A percentile compares a stretch with the other conserved stretches of the same genome.
Evolutionary conservation across 2,113 vertebrate genomes (phyloP).

Genomic region (Sinocyclocheilus maitianheensis): DNA sequence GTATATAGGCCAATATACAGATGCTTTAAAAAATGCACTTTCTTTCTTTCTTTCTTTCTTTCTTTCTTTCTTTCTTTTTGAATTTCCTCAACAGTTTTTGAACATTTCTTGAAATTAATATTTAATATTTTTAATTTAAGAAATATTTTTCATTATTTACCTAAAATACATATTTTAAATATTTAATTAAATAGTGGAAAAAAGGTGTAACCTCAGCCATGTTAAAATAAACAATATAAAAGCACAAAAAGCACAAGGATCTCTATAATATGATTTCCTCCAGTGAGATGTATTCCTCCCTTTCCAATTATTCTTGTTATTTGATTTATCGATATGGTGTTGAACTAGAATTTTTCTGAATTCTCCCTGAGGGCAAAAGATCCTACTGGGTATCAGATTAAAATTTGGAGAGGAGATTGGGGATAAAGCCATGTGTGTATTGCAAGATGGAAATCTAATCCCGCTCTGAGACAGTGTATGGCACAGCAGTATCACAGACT

Average conservation of each 20-base stretch:
- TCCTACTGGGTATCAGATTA: constrained; percentile 25
- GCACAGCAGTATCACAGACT: not conserved
- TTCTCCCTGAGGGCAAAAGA: not conserved
- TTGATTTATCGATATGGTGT: constrained; percentile 18
- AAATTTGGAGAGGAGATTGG: constrained; percentile 16
- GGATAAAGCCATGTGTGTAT: constrained; percentile 23
- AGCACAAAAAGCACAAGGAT: not conserved
- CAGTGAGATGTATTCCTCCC: not conserved
- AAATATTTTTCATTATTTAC: no score
- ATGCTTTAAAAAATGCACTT: no score
- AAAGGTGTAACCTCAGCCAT: not conserved
- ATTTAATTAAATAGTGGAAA: not conserved
- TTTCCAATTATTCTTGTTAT: constrained; percentile 18
- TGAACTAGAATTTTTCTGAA: constrained; percentile 18
- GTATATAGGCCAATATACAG: no score
- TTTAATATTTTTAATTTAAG: no score
- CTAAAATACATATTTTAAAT: no score
- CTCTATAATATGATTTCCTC: not conserved
- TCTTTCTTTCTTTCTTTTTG: no score
- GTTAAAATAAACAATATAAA: not conserved
- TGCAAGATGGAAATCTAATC: constrained; percentile 26
- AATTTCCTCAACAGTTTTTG: not conserved
- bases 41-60: no score
- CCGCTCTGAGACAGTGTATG: not conserved
- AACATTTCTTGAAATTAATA: no score